Evolutionary conservation across 2,888 invertebrate species (phyloP), one percentile per base, ranked within the genome.

Genomic region (Caradrina kadenii): DNA sequence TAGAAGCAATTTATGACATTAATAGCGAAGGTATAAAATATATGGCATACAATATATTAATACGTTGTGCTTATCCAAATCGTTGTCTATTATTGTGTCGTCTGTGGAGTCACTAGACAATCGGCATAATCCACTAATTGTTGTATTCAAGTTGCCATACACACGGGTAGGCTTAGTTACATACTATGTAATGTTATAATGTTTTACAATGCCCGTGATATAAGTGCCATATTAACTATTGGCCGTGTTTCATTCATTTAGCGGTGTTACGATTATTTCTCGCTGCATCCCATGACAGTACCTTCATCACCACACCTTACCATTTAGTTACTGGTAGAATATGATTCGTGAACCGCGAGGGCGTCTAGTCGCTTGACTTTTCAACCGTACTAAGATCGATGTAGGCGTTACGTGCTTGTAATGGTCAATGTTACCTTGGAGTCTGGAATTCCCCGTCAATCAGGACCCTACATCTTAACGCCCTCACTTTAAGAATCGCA

Each of bases 161-260:
- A 92, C 89, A 93, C 93, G 92, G 91, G 92, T 89, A 89, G 82
- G 84, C 70, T 85, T 82, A 85, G 83, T 86, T 87, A 88, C 83
- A 84, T 89, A 86, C 62, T 79, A 49, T 79, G 61, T 82, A 78
- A 65, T 72, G 42, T 52, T 86, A 84, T 87, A 82, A 88, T 87
- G 81, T 86, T 82, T 87, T 79, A 86, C 77, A 84, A 80, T 83
- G 87, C 89, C 93, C 93, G 94, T 93, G 94, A 94, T 93, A 88
- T 81, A 86, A 90, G 94, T 94, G 94, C 94, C 94, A 94, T 94
- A 94, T 79, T 85, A 82, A 77, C 79, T 71, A 87, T 90, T 90
- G 92, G 92, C 92, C 88, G 88, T 88, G 76, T 82, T 88, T 88
- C 86, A 88, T 87, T 81, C 80, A 77, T 85, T 84, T 84, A 83